A percentile compares a stretch with the other conserved stretches of the same genome.
phyloP scores from a whole-genome alignment of 2,797 vertebrate genomes.

The Sebastes iracundus region DNA sequence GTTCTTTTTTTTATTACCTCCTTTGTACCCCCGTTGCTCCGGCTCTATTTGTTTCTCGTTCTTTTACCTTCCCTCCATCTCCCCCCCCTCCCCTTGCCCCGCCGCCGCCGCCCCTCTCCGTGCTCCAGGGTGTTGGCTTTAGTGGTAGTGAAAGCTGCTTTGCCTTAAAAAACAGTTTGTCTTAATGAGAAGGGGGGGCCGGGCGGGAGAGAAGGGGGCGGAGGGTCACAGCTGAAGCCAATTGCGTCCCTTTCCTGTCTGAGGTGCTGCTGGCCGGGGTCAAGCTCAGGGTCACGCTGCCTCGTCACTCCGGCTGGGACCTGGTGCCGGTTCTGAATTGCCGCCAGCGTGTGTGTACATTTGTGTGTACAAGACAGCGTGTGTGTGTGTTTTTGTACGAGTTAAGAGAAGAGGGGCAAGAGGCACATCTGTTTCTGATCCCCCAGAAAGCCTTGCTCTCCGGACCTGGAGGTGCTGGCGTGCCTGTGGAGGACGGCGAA shows the following conservation, averaged over 20 bases:
- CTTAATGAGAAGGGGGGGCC: constrained; percentile 70
- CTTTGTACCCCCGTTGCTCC: constrained; percentile 55
- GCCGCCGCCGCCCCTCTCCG: constrained; percentile 46
- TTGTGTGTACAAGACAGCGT: constrained; percentile 49
- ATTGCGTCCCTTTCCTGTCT: constrained; percentile 85
- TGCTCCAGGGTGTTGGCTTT: constrained; percentile 80
- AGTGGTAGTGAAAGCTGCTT: constrained; percentile 82
- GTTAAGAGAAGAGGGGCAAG: constrained; percentile 71
- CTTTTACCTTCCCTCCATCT: constrained; percentile 64
- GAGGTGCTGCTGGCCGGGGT: constrained; percentile 78
- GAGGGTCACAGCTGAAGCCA: constrained; percentile 86
- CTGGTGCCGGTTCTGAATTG: constrained; percentile 73
- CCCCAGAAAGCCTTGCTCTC: constrained; percentile 75
- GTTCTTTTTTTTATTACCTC: constrained; percentile 56
- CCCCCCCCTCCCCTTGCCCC: background rate
- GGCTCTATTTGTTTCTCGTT: constrained; percentile 64
- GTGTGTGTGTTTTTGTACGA: constrained; percentile 66
- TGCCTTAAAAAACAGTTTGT: constrained; percentile 82
- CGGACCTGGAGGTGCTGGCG: constrained; percentile 75
- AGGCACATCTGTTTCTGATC: constrained; percentile 87
- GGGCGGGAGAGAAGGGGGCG: constrained; percentile 43
- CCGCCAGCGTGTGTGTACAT: constrained; percentile 48
- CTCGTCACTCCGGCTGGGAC: constrained; percentile 70
- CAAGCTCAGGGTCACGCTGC: constrained; percentile 78
- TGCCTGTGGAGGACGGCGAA: constrained; percentile 56